Percentiles rank a stretch among this genome's conserved stretches.
Evolutionary conservation across 2,113 vertebrate genomes (phyloP).

Genomic region (Grus americana): DNA sequence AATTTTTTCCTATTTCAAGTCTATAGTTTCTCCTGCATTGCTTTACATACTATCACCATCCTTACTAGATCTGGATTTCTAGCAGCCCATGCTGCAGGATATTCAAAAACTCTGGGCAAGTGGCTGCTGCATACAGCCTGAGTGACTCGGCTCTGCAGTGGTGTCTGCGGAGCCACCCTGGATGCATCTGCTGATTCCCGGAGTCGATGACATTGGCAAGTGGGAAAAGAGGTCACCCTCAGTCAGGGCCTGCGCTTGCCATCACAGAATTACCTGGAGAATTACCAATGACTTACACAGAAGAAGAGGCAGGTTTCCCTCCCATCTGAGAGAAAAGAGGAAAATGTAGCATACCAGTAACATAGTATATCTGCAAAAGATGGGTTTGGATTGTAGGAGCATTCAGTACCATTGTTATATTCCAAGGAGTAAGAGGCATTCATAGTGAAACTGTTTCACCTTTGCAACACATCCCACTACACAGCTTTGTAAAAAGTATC

Average conservation of each 20-base stretch:
- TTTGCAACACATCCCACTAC: neutral
- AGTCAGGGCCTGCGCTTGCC: neutral
- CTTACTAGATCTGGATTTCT: neutral
- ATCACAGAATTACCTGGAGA: neutral
- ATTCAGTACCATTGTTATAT: neutral
- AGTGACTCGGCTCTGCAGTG: neutral
- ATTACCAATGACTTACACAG: neutral
- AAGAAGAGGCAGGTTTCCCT: neutral
- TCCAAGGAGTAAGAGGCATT: neutral
- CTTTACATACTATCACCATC: neutral
- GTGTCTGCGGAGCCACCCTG: neutral
- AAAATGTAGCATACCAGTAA: neutral
- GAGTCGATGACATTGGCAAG: neutral
- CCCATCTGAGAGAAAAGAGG: neutral
- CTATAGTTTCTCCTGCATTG: neutral
- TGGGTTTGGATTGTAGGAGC: neutral
- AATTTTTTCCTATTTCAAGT: neutral
- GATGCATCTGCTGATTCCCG: accelerated
- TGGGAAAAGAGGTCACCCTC: neutral
- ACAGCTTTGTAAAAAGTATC: neutral
- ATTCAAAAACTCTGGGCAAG: neutral
- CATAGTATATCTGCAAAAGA: neutral
- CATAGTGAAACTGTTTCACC: neutral
- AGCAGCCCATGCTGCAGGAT: neutral
- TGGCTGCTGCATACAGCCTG: neutral